Evolutionary conservation across 2,797 vertebrate genomes (phyloP), one percentile per base, ranked within the genome.

Genomic region (Hypotaenidia philippensis): DNA sequence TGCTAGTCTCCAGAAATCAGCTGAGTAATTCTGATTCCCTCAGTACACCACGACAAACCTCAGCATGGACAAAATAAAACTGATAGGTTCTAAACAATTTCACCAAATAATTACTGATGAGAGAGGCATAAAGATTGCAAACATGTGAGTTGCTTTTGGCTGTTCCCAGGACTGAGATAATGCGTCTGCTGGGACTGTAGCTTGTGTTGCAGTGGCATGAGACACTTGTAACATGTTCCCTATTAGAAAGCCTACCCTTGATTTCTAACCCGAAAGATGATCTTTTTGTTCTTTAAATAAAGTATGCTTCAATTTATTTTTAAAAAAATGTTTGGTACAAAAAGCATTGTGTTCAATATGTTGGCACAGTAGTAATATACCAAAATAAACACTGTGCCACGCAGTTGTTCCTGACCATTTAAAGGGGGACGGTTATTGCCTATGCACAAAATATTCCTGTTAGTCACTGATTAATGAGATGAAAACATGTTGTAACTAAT

Each of bases 401-500:
- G 40, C 36, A 56, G 2, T 36, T 69, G 70, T n/a, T 81, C 70
- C 64, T 96, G 47, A 10, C 81, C 38, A 69, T 64, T 72, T 74
- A 59, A 77, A 77, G 13, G 13, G n/a, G 66, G 11, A 3, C 64
- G 40, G 44, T 82, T 96, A 70, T 50, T 5, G 1, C 29, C 50
- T 18, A 65, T n/a, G 49, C 85, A 69, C 56, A 57, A 74, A 91
- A 41, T 64, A 57, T 31, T 87, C 29, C 52, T 50, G 66, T 93
- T 96, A 91, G 92, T 88, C 85, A 82, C 69, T 59, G 63, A 72
- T 86, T 83, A 95, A 86, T 93, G 74, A 88, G 91, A 69, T 0
- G 6, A 92, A 94, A 96, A 72, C 89, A 84, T 60, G 85, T 91
- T 92, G 57, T 70, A 79, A 68, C 89, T 87, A 94, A 95, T 95